These are phyloP conservation scores for Xiphorhynchus erythropygius DNA, from an alignment of 2,797 vertebrate species.

Conservation along the genomic window DNA sequence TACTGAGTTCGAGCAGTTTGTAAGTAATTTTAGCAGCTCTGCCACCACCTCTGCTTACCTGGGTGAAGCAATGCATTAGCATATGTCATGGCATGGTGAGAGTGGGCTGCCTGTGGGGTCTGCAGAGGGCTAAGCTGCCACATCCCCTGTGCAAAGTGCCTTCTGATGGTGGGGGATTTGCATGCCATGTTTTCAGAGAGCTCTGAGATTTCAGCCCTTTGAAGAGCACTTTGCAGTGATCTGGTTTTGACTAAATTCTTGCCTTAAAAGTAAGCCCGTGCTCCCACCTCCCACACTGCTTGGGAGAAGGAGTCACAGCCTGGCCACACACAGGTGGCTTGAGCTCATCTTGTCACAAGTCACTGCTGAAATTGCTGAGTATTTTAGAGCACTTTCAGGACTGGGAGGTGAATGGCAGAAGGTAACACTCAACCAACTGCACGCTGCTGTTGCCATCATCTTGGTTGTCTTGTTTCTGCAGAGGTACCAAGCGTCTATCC, in stretches of 20 bases:
- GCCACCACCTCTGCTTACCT: not conserved
- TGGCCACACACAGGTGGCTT: fast-evolving
- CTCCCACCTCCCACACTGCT: not conserved
- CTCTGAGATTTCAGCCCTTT: not conserved
- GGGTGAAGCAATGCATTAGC: not conserved
- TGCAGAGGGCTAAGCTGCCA: not conserved
- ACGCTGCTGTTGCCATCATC: not conserved
- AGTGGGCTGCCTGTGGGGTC: not conserved
- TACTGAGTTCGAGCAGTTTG: not conserved
- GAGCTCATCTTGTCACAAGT: not conserved
- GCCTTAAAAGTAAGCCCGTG: not conserved
- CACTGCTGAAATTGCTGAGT: not conserved
- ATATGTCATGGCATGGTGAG: fast-evolving
- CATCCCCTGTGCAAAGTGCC: not conserved
- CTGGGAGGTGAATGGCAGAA: not conserved
- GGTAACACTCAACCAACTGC: not conserved
- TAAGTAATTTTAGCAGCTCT: not conserved
- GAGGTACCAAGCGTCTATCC: not conserved
- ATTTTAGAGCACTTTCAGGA: not conserved
- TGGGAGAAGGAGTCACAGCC: not conserved
- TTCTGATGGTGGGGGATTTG: not conserved
- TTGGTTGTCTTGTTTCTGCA: not conserved
- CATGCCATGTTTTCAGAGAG: not conserved
- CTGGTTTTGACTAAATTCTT: not conserved
- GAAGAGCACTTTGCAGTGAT: not conserved